Base-by-base conservation (phyloP, 2,888 invertebrate genomes). In the Sarcophaga rosellei region DNA sequence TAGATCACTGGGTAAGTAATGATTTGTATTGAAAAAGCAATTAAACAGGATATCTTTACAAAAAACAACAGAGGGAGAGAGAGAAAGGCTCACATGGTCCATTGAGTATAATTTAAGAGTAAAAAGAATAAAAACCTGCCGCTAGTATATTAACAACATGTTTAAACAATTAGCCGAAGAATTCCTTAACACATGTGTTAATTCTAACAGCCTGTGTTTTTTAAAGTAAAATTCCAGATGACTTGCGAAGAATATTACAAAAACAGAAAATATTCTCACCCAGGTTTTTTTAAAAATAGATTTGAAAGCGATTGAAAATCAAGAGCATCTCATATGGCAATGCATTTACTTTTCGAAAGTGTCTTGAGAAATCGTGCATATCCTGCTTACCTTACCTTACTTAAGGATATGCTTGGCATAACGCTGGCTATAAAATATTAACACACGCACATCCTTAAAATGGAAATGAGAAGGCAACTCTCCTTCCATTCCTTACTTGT, bases 81-180 rank as follows among this genome's bases (percentile, higher is more conserved):
- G 15, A 35, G 53, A 68, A 45, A 75, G 8, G 2, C 8, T 35
- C 78, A 85, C 57, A 78, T 85, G 85, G 78, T 63, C 23, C 57
- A 68, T 59, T 72, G 45, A 44, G 12, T 0, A 53, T 53, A 53
- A 15, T 53, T 53, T 8, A 35, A 35, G 35, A 35, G 35, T 8
- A 35, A 35, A 35, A 35, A 35, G 8, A 35, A 25, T 53, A 63
- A 35, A 53, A 70, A 75, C 65, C 74, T 72, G 70, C 65, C 35
- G 20, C 20, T 72, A 59, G 3, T 15, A 47, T 66, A 59, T 45
- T 65, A 23, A 73, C 20, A 78, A 47, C 45, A 73, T 20, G n/a
- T 76, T 80, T n/a, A 53, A 80, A 57, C 83, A 86, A 86, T 86
- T 86, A 83, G 76, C 73, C 44, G 59, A 12, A 45, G 17, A 70